Evolutionary conservation across 2,888 invertebrate species (phyloP), one percentile per base, ranked within the genome.

Genomic region (Melanophora roralis): DNA sequence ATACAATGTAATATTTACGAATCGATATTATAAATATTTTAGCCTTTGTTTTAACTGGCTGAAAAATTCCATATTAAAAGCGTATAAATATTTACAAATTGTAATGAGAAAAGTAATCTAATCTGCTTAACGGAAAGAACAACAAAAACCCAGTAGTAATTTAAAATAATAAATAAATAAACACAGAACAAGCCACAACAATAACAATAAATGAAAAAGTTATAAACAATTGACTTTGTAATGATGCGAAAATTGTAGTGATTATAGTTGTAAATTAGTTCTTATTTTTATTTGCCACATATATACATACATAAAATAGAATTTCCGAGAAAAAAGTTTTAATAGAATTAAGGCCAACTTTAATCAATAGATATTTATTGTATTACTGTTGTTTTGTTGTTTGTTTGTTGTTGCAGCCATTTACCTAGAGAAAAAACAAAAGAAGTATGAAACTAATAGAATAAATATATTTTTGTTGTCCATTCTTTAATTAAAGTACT

Each of bases 21-120:
- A 32, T 19, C 14, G 21, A 60, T 51, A 69, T 12, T 45, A 19
- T 67, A 53, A 53, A 53, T 53, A 53, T 53, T 53, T 8, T 53
- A 53, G 51, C 14, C 51, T 32, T 53, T 32, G 32, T 53, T 53
- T 6, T 8, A 3, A 43, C 21, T 34, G 7, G 19, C 21, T 11
- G 4, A 27, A 6, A 72, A 80, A 45, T 72, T 82, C 77, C 21
- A 68, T 82, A 87, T 87, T 86, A 86, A 86, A 78, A 34, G 74
- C 64, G 64, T 74, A 85, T 86, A 86, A 78, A 74, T 85, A 88
- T 86, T 86, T 83, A 86, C 84, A 86, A 87, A 86, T 88, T 87
- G 87, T 88, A 86, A 86, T 88, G 86, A 86, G 86, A 84, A 86
- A 88, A 88, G 87, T 87, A 88, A 87, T 88, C 87, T 88, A 87